Conservation (phyloP, 2,797 vertebrate species). For the Sandelia bainsii region DNA sequence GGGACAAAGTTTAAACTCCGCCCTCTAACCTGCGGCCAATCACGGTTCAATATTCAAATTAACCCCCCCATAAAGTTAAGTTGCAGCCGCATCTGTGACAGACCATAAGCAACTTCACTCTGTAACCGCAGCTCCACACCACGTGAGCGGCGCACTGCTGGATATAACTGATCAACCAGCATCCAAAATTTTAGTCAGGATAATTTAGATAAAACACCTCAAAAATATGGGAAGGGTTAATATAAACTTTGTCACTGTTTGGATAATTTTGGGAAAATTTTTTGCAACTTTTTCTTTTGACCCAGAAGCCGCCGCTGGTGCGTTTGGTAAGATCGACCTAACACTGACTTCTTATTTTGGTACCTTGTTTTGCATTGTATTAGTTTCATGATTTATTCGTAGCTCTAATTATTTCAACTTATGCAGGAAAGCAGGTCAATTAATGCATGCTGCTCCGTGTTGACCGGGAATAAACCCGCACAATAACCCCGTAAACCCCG, state of each 20-base stretch:
- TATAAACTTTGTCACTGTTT: slow-evolving; percentile 70
- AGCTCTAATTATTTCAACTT: slow-evolving; percentile 11
- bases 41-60: slow-evolving; percentile 74
- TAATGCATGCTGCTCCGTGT: slow-evolving; percentile 2
- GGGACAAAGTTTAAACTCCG: slow-evolving; percentile 58
- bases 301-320: slow-evolving; percentile 51
- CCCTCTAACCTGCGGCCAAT: slow-evolving; percentile 78
- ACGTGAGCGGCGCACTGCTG: slow-evolving; percentile 44
- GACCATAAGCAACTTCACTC: slow-evolving; percentile 68
- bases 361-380: not conserved
- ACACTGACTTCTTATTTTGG: not conserved
- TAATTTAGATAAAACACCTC: slow-evolving; percentile 2
- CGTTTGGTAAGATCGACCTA: slow-evolving; percentile 74
- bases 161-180: slow-evolving; percentile 42
- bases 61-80: slow-evolving; percentile 80
- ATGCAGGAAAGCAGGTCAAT: slow-evolving; percentile 29
- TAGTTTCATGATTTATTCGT: not conserved
- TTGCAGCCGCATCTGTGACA: slow-evolving; percentile 72
- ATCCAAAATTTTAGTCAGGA: slow-evolving; percentile 22
- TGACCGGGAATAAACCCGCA: slow-evolving; percentile 65
- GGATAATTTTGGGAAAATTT: slow-evolving; percentile 78
- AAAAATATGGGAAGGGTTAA: slow-evolving; percentile 83
- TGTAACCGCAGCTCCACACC: slow-evolving; percentile 15
- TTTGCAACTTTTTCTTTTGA: slow-evolving; percentile 72
- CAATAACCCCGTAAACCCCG: not conserved